Base-by-base conservation (phyloP, 2,888 invertebrate species). In the Drosophila nigritarsus region DNA sequence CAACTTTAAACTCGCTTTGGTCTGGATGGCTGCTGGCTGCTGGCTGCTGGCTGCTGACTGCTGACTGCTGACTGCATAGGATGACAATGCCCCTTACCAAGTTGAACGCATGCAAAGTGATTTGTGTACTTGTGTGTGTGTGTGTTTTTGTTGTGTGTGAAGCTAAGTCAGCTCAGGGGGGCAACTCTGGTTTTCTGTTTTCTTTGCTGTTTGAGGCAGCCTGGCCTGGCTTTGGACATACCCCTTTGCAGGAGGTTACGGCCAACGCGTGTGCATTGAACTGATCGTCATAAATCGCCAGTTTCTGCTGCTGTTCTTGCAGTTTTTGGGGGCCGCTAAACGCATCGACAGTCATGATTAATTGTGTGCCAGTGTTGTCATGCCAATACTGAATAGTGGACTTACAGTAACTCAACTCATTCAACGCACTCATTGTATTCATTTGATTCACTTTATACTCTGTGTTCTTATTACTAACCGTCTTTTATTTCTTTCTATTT, bases 1-100 rank as follows among this genome's bases (percentile, higher is more conserved):
- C 90, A 90, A 91, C 91, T 90, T 84, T 87, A 78, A 89, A 90
- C 90, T 83, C 80, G 67, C 70, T 67, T 73, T 63, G 71, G 70
- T 58, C 66, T 73, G 78, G 27, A 67, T 78, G 40, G 24, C 32
- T 68, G 78, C 8, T 4, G 51, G n/a, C 32, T 68, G 78, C 8
- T 4, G 51, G n/a, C 20, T 62, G 59, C 59, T 11, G 34, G 6
- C 24, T 62, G 56, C 64, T 66, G 68, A 29, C 64, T 78, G 42
- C 45, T 27, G 50, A 15, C 45, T 68, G 79, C 13, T 8, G 27
- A 5, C 38, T 63, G 60, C 60, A 48, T 32, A 32, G 40, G 68
- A 30, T 55, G 67, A 20, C 56, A 48, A 56, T 71, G 61, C 76
- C 80, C 77, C 73, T 63, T 36, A 56, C 70, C 50, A 78, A 73